Evolutionary conservation across 1,140 invertebrate genomes (phyloP).

Genomic region (Meloidogyne exigua): DNA sequence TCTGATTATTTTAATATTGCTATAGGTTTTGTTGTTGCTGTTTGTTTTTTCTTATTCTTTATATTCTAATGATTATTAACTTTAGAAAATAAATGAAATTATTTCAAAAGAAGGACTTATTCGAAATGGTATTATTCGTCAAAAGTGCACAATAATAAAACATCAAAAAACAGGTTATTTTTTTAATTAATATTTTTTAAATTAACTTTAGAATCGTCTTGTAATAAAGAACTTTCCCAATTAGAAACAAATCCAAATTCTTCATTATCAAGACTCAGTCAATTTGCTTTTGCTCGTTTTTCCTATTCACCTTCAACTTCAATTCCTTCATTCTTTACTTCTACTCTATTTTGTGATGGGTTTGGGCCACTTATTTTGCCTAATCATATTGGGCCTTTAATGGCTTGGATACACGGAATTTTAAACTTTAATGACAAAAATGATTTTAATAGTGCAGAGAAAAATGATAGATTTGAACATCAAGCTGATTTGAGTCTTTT

Average conservation of each 20-base stretch:
- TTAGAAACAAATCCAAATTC: not conserved
- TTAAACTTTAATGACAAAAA: conserved; percentile 12
- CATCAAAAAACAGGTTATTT: not conserved
- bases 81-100: conserved; percentile 29
- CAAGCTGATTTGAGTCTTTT: conserved; percentile 25
- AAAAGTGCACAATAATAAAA: not conserved
- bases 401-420: conserved; percentile 39
- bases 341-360: conserved; percentile 23
- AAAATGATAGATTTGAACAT: conserved; percentile 19
- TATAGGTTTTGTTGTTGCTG: conserved; percentile 39
- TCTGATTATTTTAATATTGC: conserved; percentile 54
- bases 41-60: conserved; percentile 19
- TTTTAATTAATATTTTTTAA: not conserved
- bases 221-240: not conserved
- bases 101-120: conserved; percentile 19
- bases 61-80: conserved; percentile 24
- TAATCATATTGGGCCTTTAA: conserved; percentile 28
- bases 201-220: not conserved
- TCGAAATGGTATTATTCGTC: conserved; percentile 8
- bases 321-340: conserved; percentile 44
- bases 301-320: conserved; percentile 25
- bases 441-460: not conserved
- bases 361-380: conserved; percentile 34
- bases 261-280: conserved; percentile 24
- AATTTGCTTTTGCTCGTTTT: conserved; percentile 45